Percentiles rank a stretch among this genome's conserved stretches.
Conservation (phyloP, 1,140 invertebrate species). For the Drosophila carrolli region DNA sequence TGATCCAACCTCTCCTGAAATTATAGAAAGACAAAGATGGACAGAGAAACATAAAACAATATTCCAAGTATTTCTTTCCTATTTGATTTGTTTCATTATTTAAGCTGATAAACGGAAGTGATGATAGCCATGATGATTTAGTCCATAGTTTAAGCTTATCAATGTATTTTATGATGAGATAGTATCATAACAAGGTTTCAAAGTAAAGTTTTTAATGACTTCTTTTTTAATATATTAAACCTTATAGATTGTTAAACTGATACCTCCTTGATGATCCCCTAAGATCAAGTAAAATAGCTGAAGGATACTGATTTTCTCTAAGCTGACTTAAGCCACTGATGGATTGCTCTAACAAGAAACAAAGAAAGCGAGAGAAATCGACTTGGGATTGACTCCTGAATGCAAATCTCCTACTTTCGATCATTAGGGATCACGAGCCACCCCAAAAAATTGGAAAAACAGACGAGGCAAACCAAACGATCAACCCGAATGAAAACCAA, state of each 20-base stretch:
- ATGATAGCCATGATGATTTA: too few species aligned
- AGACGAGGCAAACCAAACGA: neutral
- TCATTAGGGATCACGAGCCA: conserved; percentile 29
- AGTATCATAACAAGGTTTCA: too few species aligned
- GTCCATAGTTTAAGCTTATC: too few species aligned
- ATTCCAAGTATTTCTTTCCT: neutral
- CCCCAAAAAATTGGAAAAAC: conserved; percentile 15
- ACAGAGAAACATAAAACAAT: conserved; percentile 53
- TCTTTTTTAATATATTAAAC: too few species aligned
- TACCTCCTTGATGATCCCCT: neutral
- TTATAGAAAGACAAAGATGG: conserved; percentile 3
- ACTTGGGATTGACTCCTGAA: conserved; percentile 38
- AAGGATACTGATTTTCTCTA: conserved; percentile 15
- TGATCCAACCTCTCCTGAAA: conserved; percentile 61
- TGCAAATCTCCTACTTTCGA: conserved; percentile 33
- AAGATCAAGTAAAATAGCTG: neutral
- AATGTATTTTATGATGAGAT: too few species aligned
- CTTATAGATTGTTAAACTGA: too few species aligned
- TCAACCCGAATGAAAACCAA: conserved; percentile 6
- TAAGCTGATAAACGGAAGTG: too few species aligned
- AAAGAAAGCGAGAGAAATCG: conserved; percentile 12
- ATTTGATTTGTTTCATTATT: too few species aligned
- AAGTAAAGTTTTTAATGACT: too few species aligned
- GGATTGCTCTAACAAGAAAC: conserved; percentile 21
- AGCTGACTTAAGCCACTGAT: conserved; percentile 48